These are phyloP conservation scores for Drosophila peninsularis DNA, from an alignment of 2,888 invertebrate species.

Conservation along the genomic window DNA sequence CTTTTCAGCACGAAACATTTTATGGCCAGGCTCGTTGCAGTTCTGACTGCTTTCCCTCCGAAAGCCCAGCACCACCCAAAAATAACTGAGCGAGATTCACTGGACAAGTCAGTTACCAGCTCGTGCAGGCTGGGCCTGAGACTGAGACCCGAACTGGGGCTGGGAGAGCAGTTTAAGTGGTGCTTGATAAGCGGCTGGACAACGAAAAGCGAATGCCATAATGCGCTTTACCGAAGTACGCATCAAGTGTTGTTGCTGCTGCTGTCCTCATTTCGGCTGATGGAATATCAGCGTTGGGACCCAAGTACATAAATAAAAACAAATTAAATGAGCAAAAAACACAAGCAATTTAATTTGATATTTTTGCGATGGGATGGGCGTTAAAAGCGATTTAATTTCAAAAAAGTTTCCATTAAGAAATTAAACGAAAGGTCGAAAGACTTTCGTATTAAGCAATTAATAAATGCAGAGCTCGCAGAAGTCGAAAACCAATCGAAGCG, in stretches of 20 bases:
- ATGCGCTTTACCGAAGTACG: constrained; percentile 67
- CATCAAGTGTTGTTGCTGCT: constrained; percentile 24
- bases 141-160: constrained; percentile 12
- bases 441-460: constrained; percentile 38
- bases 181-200: constrained; percentile 73
- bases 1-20: constrained; percentile 52
- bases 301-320: constrained; percentile 17
- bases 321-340: constrained; percentile 7
- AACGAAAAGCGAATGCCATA: constrained; percentile 51
- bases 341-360: constrained; percentile 62
- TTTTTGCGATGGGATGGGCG: constrained; percentile 35
- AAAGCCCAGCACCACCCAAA: constrained; percentile 46
- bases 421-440: constrained; percentile 36
- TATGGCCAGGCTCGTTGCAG: constrained; percentile 36
- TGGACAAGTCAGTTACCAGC: constrained; percentile 11
- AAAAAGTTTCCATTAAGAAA: constrained; percentile 60
- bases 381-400: constrained; percentile 59
- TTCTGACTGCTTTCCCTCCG: constrained; percentile 18
- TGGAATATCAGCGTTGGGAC: constrained; percentile 67
- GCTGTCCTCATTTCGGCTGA: constrained; percentile 27
- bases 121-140: constrained; percentile 19
- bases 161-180: constrained; percentile 65
- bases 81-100: constrained; percentile 24
- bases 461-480: constrained; percentile 7
- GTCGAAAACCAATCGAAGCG: background rate